Percentiles rank a stretch among this genome's conserved stretches.
phyloP scores from a whole-genome alignment of 2,888 invertebrate species.

The Caenorhabditis sp. region DNA sequence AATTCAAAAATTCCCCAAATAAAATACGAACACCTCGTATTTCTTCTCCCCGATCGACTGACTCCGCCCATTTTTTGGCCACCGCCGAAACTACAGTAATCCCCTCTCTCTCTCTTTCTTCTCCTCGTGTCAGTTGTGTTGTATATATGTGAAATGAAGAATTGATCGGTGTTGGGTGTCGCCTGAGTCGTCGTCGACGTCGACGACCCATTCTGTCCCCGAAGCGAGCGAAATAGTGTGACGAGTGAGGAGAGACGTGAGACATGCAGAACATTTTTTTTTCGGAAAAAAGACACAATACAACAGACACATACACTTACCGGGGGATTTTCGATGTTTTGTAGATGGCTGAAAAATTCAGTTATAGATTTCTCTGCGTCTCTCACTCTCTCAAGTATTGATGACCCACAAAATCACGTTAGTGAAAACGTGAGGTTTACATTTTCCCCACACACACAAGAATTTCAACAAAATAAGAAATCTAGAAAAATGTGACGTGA shows the following conservation, averaged over 20 bases:
- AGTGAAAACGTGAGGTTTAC: too few relatives aligned
- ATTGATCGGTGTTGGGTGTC: conserved; percentile 34
- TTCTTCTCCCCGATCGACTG: not conserved
- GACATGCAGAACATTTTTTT: not conserved
- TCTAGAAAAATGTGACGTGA: too few relatives aligned
- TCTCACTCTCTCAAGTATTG: too few relatives aligned
- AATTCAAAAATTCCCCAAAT: not conserved
- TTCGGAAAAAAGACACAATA: not conserved
- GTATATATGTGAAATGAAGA: conserved; percentile 19
- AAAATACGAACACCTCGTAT: not conserved
- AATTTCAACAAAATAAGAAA: too few relatives aligned
- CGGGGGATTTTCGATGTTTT: not conserved
- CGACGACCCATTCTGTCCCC: conserved; percentile 6
- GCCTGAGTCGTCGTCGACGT: conserved; percentile 17
- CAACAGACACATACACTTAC: not conserved
- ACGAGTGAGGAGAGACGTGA: not conserved
- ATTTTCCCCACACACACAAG: too few relatives aligned
- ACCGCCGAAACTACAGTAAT: conserved; percentile 17
- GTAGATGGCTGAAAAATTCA: not conserved
- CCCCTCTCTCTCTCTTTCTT: conserved; percentile 7
- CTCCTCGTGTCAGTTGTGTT: conserved; percentile 37
- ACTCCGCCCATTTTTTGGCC: not conserved
- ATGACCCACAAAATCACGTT: too few relatives aligned
- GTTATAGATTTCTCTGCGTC: too few relatives aligned
- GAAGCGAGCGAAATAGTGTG: not conserved